These are phyloP conservation scores for Anthoptus insignis DNA, from an alignment of 2,888 invertebrate species.

Conservation along the genomic window DNA sequence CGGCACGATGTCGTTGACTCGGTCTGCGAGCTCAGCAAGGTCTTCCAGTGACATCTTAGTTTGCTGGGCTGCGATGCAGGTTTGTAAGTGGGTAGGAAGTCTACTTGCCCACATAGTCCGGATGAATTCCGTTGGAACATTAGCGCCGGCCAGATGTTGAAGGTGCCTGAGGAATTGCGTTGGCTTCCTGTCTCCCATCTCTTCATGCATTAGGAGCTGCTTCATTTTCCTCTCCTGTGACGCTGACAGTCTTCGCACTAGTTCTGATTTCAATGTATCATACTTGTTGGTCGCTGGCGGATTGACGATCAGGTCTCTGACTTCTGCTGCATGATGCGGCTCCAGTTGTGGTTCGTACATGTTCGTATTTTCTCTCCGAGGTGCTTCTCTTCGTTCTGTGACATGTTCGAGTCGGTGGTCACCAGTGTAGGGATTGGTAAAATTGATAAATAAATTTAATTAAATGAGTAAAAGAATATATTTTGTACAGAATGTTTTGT, in stretches of 20 bases:
- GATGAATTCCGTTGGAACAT: neutral
- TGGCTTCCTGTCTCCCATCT: conserved; percentile 39
- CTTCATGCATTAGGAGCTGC: conserved; percentile 37
- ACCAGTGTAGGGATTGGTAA: conserved; percentile 5
- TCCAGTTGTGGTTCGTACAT: too few relatives aligned
- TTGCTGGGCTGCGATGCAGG: neutral
- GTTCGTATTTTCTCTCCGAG: neutral
- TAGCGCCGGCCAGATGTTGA: conserved; percentile 20
- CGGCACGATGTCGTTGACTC: neutral
- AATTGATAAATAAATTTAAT: too few relatives aligned
- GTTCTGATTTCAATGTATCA: neutral
- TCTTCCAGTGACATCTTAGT: neutral
- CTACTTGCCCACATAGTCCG: neutral
- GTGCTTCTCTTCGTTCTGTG: neutral
- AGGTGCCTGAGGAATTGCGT: conserved; percentile 38
- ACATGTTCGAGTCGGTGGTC: neutral
- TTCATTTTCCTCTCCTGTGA: conserved; percentile 24
- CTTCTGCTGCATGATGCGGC: neutral
- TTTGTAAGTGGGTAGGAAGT: neutral
- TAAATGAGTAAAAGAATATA: too few relatives aligned
- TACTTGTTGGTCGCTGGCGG: neutral
- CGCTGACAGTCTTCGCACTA: neutral
- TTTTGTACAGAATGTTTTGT: too few relatives aligned
- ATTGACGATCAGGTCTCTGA: neutral
- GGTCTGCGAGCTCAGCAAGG: neutral